A percentile compares a stretch with the other conserved stretches of the same genome.
phyloP scores from a whole-genome alignment of 2,113 vertebrate genomes.

The Colistium nudipinnis region DNA sequence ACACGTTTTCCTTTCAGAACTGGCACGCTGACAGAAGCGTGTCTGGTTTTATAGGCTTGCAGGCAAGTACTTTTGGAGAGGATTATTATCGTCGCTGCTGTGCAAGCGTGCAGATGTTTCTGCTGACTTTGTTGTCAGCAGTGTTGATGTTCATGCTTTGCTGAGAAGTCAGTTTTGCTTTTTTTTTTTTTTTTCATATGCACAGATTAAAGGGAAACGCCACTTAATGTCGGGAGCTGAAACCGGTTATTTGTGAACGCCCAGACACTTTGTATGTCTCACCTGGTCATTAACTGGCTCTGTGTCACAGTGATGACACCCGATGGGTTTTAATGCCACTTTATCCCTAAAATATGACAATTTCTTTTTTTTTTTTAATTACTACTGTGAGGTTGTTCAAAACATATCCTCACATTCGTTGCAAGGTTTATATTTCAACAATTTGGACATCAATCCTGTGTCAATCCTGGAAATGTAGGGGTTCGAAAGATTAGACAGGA shows the following conservation, averaged over 20 bases:
- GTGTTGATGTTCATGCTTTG: constrained; percentile 17
- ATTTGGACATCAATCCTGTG: too few relatives aligned
- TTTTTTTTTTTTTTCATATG: constrained; percentile 26
- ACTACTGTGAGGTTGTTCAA: too few relatives aligned
- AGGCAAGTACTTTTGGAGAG: constrained; percentile 55
- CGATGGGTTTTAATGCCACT: constrained; percentile 8
- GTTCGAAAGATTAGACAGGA: too few relatives aligned
- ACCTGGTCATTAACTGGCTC: constrained; percentile 20
- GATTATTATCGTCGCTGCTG: constrained; percentile 53
- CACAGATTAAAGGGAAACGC: constrained; percentile 57
- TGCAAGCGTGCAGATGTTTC: constrained; percentile 9
- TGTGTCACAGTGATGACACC: not conserved
- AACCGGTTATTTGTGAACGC: constrained; percentile 47
- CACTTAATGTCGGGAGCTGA: constrained; percentile 39
- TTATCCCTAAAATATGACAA: not conserved
- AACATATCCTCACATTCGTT: too few relatives aligned
- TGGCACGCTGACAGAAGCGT: constrained; percentile 36
- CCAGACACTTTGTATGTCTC: constrained; percentile 29
- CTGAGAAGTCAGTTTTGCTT: constrained; percentile 9
- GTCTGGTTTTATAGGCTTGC: constrained; percentile 31
- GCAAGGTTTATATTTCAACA: too few relatives aligned
- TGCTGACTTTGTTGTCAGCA: not conserved
- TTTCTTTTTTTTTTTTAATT: too few relatives aligned
- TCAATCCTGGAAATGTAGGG: too few relatives aligned
- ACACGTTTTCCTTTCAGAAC: constrained; percentile 33